These are phyloP conservation scores for Solenodon paradoxus DNA, from an alignment of 2,113 vertebrate genomes.

Conservation along the genomic window DNA sequence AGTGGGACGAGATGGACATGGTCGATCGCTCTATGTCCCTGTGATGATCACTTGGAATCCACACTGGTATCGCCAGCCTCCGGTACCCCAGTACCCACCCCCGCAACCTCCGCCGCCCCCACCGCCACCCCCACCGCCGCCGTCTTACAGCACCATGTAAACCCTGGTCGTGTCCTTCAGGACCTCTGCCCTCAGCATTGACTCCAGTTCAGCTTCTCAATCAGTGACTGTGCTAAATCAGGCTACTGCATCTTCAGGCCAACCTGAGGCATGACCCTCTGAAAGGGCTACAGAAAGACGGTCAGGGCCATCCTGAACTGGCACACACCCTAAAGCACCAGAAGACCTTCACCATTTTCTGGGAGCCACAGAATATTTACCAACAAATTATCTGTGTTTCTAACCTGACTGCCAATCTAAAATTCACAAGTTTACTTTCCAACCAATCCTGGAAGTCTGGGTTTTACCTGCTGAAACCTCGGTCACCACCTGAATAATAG, in stretches of 20 bases:
- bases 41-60: constrained; percentile 73
- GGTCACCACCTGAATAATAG: neutral
- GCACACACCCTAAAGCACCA: neutral
- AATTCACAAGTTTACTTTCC: constrained; percentile 45
- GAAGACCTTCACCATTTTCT: neutral
- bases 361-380: neutral
- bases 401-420: constrained; percentile 53
- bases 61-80: constrained; percentile 65
- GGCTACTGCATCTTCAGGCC: constrained; percentile 6
- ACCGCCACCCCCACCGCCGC: neutral
- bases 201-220: constrained; percentile 52
- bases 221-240: constrained; percentile 35
- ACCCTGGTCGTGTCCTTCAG: neutral
- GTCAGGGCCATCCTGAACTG: neutral
- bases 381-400: constrained; percentile 14
- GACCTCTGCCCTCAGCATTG: constrained; percentile 37
- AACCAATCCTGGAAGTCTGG: neutral
- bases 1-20: constrained; percentile 65
- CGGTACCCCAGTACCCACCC: constrained; percentile 58
- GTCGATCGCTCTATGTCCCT: constrained; percentile 55
- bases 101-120: constrained; percentile 24
- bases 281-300: neutral
- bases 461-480: constrained; percentile 7
- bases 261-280: neutral
- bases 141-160: constrained; percentile 59